Conservation (phyloP, 2,888 invertebrate species). For the Malachius bipustulatus region DNA sequence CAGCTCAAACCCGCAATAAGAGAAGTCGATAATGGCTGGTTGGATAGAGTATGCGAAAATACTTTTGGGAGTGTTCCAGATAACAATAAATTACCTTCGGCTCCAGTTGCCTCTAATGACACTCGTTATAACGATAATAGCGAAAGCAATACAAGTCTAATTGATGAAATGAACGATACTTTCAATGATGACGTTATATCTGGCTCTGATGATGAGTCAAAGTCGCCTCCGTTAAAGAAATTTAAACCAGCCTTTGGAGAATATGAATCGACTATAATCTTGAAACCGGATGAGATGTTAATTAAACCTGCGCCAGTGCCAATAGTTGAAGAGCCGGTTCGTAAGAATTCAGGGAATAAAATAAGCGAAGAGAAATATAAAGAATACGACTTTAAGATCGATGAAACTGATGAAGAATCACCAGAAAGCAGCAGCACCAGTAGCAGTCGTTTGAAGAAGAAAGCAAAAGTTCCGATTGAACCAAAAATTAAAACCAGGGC, state of each 20-base stretch:
- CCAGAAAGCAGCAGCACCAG: not conserved
- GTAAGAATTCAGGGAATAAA: no score
- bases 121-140: not conserved
- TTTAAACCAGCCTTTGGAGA: not conserved
- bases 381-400: no score
- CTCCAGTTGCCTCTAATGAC: slow-evolving; percentile 9
- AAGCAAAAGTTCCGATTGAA: not conserved
- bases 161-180: slow-evolving; percentile 4
- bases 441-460: not conserved
- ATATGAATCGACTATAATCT: no score
- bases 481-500: no score
- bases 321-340: no score
- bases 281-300: no score
- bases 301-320: no score
- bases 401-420: slow-evolving; percentile 33
- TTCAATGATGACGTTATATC: slow-evolving; percentile 26
- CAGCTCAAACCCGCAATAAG: no score
- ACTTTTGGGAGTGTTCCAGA: no score
- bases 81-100: no score
- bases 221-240: not conserved
- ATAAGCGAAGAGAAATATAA: no score
- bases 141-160: slow-evolving; percentile 4
- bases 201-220: slow-evolving; percentile 51
- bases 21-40: slow-evolving; percentile 46
- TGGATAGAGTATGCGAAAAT: slow-evolving; percentile 38